A percentile compares a stretch with the other conserved stretches of the same genome.
Evolutionary conservation across 2,113 vertebrate genomes (phyloP).

Genomic region (Sisor rabdophorus): DNA sequence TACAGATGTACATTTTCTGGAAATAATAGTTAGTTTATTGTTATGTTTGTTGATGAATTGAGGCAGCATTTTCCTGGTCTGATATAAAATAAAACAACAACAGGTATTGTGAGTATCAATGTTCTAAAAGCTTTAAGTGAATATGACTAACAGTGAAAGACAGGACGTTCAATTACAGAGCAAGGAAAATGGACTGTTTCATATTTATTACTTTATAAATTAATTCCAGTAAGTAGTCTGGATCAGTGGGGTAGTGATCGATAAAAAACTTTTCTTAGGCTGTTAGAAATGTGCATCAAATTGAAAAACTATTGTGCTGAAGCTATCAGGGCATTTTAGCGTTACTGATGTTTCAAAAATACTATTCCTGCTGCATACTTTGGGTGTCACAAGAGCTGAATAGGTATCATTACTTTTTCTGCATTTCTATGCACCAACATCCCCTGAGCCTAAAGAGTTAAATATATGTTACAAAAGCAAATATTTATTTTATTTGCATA

Average conservation of each 20-base stretch:
- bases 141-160: conserved; percentile 1
- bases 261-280: conserved; percentile 13
- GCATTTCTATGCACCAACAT: neutral
- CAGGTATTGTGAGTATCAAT: neutral
- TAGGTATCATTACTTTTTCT: too few relatives aligned
- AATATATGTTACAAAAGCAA: too few relatives aligned
- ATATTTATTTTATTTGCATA: too few relatives aligned
- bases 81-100: neutral
- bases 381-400: neutral
- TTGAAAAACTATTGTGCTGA: conserved; percentile 1
- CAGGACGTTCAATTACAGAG: conserved; percentile 5
- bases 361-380: neutral
- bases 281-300: conserved; percentile 15
- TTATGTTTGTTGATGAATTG: neutral
- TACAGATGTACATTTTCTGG: too few relatives aligned
- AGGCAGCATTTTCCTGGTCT: neutral
- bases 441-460: neutral
- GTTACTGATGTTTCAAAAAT: neutral
- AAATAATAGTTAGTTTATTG: neutral
- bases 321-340: conserved; percentile 9
- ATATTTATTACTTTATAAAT: conserved; percentile 21
- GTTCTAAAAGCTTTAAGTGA: neutral
- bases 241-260: conserved; percentile 12
- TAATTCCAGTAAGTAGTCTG: conserved; percentile 21
- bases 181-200: conserved; percentile 21